These are phyloP conservation scores for Ophonus ardosiacus DNA, from an alignment of 2,888 invertebrate species.

Conservation along the genomic window DNA sequence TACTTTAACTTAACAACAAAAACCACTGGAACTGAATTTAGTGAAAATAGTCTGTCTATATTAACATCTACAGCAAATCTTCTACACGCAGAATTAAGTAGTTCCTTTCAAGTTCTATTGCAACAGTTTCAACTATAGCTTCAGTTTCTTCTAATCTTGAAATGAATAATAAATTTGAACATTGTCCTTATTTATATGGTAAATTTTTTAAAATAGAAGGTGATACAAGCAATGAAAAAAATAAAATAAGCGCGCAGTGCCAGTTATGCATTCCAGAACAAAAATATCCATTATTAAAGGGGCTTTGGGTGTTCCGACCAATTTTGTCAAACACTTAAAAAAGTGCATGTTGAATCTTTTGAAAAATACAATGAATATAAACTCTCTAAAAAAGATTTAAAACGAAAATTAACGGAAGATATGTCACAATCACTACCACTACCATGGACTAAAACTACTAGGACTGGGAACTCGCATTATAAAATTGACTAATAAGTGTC, in stretches of 20 bases:
- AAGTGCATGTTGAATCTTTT: not conserved
- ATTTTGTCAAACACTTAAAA: constrained; percentile 34
- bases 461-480: no score
- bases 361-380: not conserved
- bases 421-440: not conserved
- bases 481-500: no score
- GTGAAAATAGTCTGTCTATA: not conserved
- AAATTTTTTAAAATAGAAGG: not conserved
- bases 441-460: no score
- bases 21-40: not conserved
- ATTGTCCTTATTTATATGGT: not conserved
- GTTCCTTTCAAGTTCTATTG: not conserved
- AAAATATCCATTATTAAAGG: constrained; percentile 27
- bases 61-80: not conserved
- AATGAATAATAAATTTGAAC: not conserved
- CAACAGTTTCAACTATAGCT: no score
- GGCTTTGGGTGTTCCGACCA: not conserved
- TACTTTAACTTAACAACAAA: not conserved
- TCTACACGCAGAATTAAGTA: not conserved
- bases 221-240: not conserved
- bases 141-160: not conserved
- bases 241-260: constrained; percentile 10
- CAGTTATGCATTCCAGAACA: constrained; percentile 11
- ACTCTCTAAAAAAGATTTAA: not conserved
- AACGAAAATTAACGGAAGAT: constrained; percentile 2